Evolutionary conservation across 2,797 vertebrate species (phyloP).

Genomic region (Ibycter americanus): DNA sequence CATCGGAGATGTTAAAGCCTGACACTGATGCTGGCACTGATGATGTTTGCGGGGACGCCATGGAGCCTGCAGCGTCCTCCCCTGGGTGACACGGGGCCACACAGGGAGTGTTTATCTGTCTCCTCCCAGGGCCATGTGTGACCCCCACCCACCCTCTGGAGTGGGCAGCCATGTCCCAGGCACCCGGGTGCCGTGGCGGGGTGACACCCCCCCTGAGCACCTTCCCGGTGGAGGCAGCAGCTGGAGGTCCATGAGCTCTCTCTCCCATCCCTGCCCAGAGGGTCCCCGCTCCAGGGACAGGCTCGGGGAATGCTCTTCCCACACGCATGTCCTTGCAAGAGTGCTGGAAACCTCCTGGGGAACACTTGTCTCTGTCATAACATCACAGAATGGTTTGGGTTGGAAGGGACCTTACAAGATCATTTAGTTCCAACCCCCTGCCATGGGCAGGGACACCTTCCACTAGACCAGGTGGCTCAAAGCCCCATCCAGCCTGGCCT

Average conservation of each 20-base stretch:
- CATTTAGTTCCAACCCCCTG: too few relatives aligned
- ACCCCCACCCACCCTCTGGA: background rate
- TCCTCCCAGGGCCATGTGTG: background rate
- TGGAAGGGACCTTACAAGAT: too few relatives aligned
- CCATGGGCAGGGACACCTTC: too few relatives aligned
- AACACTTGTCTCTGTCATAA: background rate
- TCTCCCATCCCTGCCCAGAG: background rate
- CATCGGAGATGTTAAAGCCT: background rate
- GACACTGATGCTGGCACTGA: background rate
- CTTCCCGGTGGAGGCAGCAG: fast-evolving
- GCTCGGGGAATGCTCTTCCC: background rate
- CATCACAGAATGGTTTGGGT: too few relatives aligned
- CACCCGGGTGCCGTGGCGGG: fast-evolving
- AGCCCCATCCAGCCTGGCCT: too few relatives aligned
- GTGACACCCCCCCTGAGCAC: fast-evolving
- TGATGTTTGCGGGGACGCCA: fast-evolving
- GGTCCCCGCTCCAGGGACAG: fast-evolving
- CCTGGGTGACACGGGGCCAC: fast-evolving
- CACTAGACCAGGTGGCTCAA: too few relatives aligned
- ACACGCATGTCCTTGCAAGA: fast-evolving
- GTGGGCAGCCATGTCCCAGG: background rate
- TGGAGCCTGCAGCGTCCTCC: background rate
- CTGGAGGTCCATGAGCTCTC: background rate
- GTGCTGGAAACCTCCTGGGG: background rate
- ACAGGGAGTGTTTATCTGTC: background rate